phyloP scores from a whole-genome alignment of 2,797 vertebrate genomes.

The Coregonus sp. region DNA sequence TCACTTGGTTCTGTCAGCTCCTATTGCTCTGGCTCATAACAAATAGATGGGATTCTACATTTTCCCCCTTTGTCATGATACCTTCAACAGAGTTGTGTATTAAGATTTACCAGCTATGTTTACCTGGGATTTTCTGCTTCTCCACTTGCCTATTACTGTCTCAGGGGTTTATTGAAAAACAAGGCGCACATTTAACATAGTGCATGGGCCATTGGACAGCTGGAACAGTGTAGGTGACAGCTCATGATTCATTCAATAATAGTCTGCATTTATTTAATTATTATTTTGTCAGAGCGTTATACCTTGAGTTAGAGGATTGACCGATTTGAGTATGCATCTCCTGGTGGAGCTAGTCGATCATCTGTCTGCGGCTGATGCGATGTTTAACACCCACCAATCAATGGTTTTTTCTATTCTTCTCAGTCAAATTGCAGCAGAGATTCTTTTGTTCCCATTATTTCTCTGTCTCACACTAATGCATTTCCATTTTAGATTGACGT shows the following conservation, averaged over 20 bases:
- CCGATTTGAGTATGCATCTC: slow-evolving; percentile 26
- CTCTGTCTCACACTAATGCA: slow-evolving; percentile 18
- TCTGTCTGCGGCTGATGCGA: slow-evolving; percentile 11
- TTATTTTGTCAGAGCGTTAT: slow-evolving; percentile 41
- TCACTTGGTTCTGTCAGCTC: slow-evolving; percentile 61
- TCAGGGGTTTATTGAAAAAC: slow-evolving; percentile 47
- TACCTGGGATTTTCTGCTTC: slow-evolving; percentile 52
- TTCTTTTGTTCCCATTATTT: slow-evolving; percentile 23
- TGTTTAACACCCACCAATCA: slow-evolving; percentile 39
- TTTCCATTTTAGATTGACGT: slow-evolving; percentile 36
- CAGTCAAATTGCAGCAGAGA: slow-evolving; percentile 33
- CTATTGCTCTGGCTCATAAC: slow-evolving; percentile 56
- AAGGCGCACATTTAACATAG: slow-evolving; percentile 32
- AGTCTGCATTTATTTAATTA: slow-evolving; percentile 46
- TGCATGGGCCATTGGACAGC: slow-evolving; percentile 28
- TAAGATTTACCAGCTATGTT: slow-evolving; percentile 53
- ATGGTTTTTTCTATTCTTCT: slow-evolving; percentile 26
- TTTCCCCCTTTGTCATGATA: slow-evolving; percentile 37
- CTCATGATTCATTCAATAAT: slow-evolving; percentile 56
- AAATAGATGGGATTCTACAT: slow-evolving; percentile 46
- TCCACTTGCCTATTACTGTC: slow-evolving; percentile 38
- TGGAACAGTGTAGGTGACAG: slow-evolving; percentile 36
- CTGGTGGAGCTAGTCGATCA: slow-evolving; percentile 33
- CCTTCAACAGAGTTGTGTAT: slow-evolving; percentile 41
- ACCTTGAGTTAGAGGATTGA: slow-evolving; percentile 45